phyloP scores from a whole-genome alignment of 2,113 vertebrate genomes.

The Craseonycteris thonglongyai region DNA sequence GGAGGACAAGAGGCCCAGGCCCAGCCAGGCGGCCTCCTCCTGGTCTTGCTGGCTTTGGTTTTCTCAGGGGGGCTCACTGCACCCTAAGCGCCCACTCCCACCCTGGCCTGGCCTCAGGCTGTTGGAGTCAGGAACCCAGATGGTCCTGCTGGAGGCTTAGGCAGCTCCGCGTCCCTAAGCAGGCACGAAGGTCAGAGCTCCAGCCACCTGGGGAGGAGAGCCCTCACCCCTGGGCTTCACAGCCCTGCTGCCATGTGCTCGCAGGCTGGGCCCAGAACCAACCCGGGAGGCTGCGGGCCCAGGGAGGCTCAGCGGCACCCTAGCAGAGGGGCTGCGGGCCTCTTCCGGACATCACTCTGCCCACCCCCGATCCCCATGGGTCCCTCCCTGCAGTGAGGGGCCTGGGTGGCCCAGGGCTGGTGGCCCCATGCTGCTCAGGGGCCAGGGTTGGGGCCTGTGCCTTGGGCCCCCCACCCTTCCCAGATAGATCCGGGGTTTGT shows the following conservation, averaged over 20 bases:
- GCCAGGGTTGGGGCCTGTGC: not conserved
- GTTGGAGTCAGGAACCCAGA: not conserved
- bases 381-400: not conserved
- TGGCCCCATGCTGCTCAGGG: not conserved
- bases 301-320: not conserved
- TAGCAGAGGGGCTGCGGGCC: not conserved
- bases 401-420: too few species aligned
- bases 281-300: not conserved
- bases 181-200: not conserved
- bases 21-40: not conserved
- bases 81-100: accelerated
- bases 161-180: not conserved
- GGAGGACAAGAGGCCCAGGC: not conserved
- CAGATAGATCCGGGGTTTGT: not conserved
- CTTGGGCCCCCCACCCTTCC: too few species aligned
- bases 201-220: not conserved
- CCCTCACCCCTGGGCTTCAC: not conserved
- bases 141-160: not conserved
- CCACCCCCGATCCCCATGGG: not conserved
- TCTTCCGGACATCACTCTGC: not conserved
- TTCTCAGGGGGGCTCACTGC: accelerated
- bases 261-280: not conserved
- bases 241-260: not conserved
- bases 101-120: not conserved
- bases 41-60: not conserved